A percentile compares a stretch with the other conserved stretches of the same genome.
phyloP scores from a whole-genome alignment of 2,888 invertebrate genomes.

The Drosophila prostipennis region DNA sequence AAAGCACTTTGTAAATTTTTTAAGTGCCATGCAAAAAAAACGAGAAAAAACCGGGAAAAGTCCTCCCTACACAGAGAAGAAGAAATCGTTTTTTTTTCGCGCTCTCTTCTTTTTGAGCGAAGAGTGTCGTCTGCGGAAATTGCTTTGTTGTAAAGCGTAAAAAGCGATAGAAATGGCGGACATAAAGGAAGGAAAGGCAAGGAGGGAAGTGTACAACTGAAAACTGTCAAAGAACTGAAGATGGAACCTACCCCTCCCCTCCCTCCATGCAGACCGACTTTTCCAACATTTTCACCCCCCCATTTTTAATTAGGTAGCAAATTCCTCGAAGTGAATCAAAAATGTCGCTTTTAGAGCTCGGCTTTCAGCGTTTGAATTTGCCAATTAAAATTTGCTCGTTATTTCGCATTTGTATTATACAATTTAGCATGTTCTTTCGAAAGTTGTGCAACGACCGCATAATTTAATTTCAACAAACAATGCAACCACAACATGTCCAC shows the following conservation, averaged over 20 bases:
- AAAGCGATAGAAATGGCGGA: slow-evolving; percentile 49
- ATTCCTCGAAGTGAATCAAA: slow-evolving; percentile 30
- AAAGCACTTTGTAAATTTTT: slow-evolving; percentile 75
- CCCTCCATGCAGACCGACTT: not conserved
- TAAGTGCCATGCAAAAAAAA: slow-evolving; percentile 66
- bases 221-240: slow-evolving; percentile 31
- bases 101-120: slow-evolving; percentile 25
- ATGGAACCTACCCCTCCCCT: slow-evolving; percentile 4
- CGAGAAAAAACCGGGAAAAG: slow-evolving; percentile 8
- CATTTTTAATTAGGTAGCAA: slow-evolving; percentile 40
- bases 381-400: slow-evolving; percentile 38
- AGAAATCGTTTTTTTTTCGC: slow-evolving; percentile 11
- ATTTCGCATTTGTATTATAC: slow-evolving; percentile 23
- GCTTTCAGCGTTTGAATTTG: slow-evolving; percentile 17
- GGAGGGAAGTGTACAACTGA: slow-evolving; percentile 7
- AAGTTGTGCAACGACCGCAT: slow-evolving; percentile 60
- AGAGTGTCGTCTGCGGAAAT: slow-evolving; percentile 52
- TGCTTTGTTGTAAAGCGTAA: slow-evolving; percentile 59
- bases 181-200: slow-evolving; percentile 11
- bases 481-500: slow-evolving; percentile 66
- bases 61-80: slow-evolving; percentile 7
- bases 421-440: slow-evolving; percentile 22
- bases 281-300: not conserved
- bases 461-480: slow-evolving; percentile 73
- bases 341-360: slow-evolving; percentile 6